Conservation (phyloP, 2,113 vertebrate genomes). For the Oncorhynchus clarkii region DNA sequence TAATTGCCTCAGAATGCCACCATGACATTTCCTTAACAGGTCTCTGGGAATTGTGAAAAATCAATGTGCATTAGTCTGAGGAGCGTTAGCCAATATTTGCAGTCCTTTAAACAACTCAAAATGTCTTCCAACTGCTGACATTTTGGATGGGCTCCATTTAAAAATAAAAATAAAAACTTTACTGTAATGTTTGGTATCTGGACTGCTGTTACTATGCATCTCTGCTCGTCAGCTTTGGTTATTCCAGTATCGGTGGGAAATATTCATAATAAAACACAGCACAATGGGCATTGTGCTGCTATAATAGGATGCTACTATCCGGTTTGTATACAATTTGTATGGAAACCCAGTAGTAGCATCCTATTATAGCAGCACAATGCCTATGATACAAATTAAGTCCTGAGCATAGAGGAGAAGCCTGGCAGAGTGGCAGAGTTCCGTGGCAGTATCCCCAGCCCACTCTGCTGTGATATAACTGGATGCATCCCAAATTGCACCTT, state of each 20-base stretch:
- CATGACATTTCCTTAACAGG: neutral
- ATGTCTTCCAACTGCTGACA: neutral
- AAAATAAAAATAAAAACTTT: neutral
- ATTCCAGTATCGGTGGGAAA: neutral
- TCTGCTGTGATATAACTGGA: neutral
- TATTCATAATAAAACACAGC: neutral
- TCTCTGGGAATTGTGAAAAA: neutral
- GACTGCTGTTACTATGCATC: neutral
- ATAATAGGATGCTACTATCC: neutral
- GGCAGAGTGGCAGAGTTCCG: neutral
- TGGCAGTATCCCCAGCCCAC: neutral
- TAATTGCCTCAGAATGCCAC: neutral
- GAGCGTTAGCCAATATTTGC: neutral
- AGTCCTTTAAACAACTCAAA: neutral
- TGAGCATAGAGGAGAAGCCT: neutral
- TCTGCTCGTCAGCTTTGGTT: neutral
- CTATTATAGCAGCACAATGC: too few relatives aligned
- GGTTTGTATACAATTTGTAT: neutral
- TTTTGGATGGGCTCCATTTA: neutral
- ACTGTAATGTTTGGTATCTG: neutral
- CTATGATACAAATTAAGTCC: neutral
- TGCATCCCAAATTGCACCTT: neutral
- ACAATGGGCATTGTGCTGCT: neutral
- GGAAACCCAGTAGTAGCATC: too few relatives aligned
- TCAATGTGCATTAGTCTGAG: neutral